These are phyloP conservation scores for Epinephelus moara DNA, from an alignment of 2,113 vertebrate genomes.

Conservation along the genomic window DNA sequence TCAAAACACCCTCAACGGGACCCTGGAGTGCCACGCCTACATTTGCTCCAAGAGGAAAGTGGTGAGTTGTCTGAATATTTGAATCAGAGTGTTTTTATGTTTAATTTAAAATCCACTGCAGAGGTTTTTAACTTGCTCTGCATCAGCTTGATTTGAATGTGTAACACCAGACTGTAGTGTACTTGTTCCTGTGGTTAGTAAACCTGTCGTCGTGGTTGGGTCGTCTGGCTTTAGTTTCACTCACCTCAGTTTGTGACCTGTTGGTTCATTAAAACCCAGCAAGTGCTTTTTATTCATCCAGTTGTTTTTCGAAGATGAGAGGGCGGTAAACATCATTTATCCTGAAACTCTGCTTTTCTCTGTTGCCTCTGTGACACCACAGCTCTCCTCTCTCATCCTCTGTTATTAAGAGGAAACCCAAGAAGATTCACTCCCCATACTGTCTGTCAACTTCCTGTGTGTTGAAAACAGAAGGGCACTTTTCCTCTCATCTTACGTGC, in stretches of 20 bases:
- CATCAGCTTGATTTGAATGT: neutral
- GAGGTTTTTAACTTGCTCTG: neutral
- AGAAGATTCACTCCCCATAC: conserved; percentile 20
- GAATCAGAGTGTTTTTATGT: neutral
- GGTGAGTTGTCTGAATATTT: conserved; percentile 83
- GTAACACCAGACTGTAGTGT: neutral
- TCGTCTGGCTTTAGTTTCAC: neutral
- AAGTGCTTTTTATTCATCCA: neutral
- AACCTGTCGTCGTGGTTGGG: neutral
- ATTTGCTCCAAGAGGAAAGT: conserved; percentile 94
- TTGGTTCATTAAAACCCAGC: neutral
- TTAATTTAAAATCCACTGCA: neutral
- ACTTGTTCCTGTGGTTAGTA: neutral
- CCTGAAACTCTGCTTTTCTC: neutral
- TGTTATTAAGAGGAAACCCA: conserved; percentile 42
- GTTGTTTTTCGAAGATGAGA: neutral
- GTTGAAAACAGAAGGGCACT: conserved; percentile 55
- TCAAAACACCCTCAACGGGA: conserved; percentile 92
- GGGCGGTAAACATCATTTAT: neutral
- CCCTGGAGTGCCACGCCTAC: conserved; percentile 94
- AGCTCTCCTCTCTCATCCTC: conserved; percentile 7
- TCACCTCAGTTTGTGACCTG: neutral
- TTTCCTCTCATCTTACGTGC: conserved; percentile 60
- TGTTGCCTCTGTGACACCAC: neutral
- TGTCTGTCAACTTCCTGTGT: conserved; percentile 16